Base-by-base conservation (phyloP, 2,113 vertebrate genomes). In the Cololabis saira region DNA sequence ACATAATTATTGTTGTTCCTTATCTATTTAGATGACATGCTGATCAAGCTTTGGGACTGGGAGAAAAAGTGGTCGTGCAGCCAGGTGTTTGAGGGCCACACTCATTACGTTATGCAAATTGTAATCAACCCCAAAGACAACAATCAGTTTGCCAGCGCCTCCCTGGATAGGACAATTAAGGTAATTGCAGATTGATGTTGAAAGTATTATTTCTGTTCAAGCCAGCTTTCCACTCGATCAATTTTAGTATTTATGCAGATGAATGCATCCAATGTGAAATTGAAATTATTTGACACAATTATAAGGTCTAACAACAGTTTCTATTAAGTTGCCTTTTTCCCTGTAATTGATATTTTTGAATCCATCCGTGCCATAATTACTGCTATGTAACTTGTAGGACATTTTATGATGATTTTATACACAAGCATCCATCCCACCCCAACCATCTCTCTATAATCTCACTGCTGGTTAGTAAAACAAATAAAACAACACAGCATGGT, bases 41-140 rank as follows among this genome's bases (percentile, higher is more conserved):
- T 99, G 71, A 99, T 99, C 89, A 99, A 99, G 70, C 94, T 99
- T 3, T 99, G 98, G 98, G 98, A 99, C 89, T 99, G 98, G 98
- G 98, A 99, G 82, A 99, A 99, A 88, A 99, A 99, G 67, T 99
- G 98, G 98, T 93, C 95, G 2, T 99, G 97, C 86, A 98, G 96
- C 78, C 98, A 99, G 80, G 96, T 99, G 71, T 99, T 99, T 93
- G 98, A 99, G 89, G 98, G 98, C 59, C 98, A 99, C 72, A 99
- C 97, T n/a, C 98, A 99, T 84, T 99, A 99, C 0, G 98, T 99
- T 50, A 99, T 99, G 98, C 97, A 99, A 88, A 99, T 99, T 73
- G 98, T 99, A 69, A 98, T 99, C 84, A 99, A 99, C 84, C 98
- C 98, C 6, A 99, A 99, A 84, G 98, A 99, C 80, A 99, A 99